Evolutionary conservation across 2,113 vertebrate genomes (phyloP).

Genomic region (Spea bombifrons): DNA sequence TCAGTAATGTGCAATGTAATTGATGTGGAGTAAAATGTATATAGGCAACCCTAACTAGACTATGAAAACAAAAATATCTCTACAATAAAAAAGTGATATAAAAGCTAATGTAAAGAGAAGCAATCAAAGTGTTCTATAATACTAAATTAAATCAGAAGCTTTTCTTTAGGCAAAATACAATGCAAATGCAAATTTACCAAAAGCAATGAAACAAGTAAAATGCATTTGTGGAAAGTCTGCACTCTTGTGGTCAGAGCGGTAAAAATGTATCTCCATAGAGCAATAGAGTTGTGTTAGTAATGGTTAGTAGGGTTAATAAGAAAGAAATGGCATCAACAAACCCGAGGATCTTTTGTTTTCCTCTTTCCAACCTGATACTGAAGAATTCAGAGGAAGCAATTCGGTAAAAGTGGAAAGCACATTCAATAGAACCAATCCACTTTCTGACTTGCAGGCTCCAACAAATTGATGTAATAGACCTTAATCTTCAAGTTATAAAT

Average conservation of each 20-base stretch:
- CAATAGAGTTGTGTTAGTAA: slow-evolving; percentile 46
- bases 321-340: slow-evolving; percentile 49
- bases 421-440: slow-evolving; percentile 59
- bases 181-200: slow-evolving; percentile 31
- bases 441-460: slow-evolving; percentile 55
- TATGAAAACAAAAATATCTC: background rate
- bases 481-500: slow-evolving; percentile 58
- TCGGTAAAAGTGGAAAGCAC: slow-evolving; percentile 68
- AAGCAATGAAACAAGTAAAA: slow-evolving; percentile 53
- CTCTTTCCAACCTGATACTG: slow-evolving; percentile 3
- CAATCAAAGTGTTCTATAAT: slow-evolving; percentile 42
- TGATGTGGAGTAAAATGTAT: too few relatives aligned
- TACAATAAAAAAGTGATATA: background rate
- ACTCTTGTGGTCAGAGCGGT: slow-evolving; percentile 50
- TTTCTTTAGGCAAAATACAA: slow-evolving; percentile 49
- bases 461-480: too few relatives aligned
- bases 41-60: background rate
- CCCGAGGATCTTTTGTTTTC: slow-evolving; percentile 41
- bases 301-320: slow-evolving; percentile 50
- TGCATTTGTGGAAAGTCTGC: slow-evolving; percentile 50
- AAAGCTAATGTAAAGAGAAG: slow-evolving; percentile 47
- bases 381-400: slow-evolving; percentile 55
- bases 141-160: slow-evolving; percentile 65
- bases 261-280: slow-evolving; percentile 30
- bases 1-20: too few relatives aligned